Evolutionary conservation across 2,113 vertebrate species (phyloP), one percentile per base, ranked within the genome.

Genomic region (Corydoras maculifer): DNA sequence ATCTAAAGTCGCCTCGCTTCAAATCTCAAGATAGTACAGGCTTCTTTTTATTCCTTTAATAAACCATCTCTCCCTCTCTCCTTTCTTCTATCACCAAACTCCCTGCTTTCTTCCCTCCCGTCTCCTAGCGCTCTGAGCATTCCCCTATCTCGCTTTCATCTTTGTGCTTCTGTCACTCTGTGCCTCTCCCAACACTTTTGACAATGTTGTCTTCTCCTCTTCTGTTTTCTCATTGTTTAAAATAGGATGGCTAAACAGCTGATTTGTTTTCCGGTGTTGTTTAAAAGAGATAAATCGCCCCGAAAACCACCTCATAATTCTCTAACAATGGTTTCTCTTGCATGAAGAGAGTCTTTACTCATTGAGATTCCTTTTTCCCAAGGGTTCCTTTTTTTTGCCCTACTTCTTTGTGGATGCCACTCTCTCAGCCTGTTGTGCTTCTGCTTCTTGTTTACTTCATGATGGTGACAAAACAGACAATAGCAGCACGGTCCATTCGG

Each of bases 401-500:
- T 43, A 60, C 50, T 15, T 51, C 50, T n/a, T 8, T 7, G n/a
- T 53, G 43, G 14, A 32, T 43, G 5, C 25, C 51, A 54, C 9
- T 18, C 50, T 63, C 35, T 59, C 15, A 25, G 1, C n/a, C 35
- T 61, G 31, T 55, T 58, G 58, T 12, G 10, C n/a, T 48, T 35
- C 62, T 14, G 53, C 13, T 51, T 64, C 66, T 69, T 50, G 49
- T 68, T 72, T 68, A 68, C 57, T 72, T 68, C 29, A 62, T 57
- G 60, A 68, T 72, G 61, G 61, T 73, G 65, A 68, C 65, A 54
- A 71, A 51, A 71, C 50, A 68, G 43, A 73, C 62, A 66, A 29
- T 15, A 74, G 59, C 59, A 73, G 57, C 68, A 55, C 54, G 15
- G 53, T 63, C 75, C 32, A 31, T 64, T 15, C 43, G 32, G 32